phyloP scores from a whole-genome alignment of 2,113 vertebrate genomes.

The Tympanuchus pallidicinctus region DNA sequence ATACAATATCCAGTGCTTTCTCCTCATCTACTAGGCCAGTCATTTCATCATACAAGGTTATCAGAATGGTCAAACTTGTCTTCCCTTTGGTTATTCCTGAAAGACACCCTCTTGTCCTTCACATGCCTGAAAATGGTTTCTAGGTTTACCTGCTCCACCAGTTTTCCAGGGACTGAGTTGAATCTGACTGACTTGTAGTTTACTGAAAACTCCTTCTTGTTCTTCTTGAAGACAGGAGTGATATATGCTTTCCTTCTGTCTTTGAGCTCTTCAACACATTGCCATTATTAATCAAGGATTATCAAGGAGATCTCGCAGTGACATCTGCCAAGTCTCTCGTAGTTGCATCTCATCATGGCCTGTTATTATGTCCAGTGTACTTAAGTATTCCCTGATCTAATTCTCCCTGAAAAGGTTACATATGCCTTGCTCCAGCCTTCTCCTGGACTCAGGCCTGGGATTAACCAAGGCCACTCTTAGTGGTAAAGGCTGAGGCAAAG shows the following conservation, averaged over 20 bases:
- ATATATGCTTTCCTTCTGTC: neutral
- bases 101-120: neutral
- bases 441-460: neutral
- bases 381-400: neutral
- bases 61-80: neutral
- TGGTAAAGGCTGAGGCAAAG: neutral
- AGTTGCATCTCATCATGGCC: neutral
- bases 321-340: neutral
- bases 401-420: neutral
- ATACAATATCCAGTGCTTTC: neutral
- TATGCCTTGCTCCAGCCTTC: neutral
- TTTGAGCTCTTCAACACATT: neutral
- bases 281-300: neutral
- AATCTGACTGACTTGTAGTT: neutral
- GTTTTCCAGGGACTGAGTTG: neutral
- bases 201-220: neutral
- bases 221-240: neutral
- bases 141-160: neutral
- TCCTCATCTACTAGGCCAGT: neutral
- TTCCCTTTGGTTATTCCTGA: neutral
- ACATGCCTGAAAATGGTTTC: neutral
- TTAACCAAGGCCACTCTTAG: neutral
- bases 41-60: neutral
- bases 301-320: neutral
- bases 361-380: rapidly evolving